Conservation (phyloP, 1,140 invertebrate genomes). For the Muscidifurax raptorellus region DNA sequence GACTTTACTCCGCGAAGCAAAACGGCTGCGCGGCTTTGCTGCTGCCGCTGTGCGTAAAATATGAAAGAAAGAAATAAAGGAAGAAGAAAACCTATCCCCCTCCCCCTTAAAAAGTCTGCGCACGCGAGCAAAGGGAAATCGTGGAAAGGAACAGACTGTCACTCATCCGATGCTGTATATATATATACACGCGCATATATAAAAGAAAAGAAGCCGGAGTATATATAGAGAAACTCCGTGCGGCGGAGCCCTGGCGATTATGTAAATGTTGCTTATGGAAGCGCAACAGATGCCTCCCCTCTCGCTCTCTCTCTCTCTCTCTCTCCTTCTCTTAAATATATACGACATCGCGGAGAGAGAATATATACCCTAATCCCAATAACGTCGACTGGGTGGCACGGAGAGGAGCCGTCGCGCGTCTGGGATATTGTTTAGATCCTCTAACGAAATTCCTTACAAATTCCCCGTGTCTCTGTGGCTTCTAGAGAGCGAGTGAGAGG, state of each 20-base stretch:
- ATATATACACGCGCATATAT: background rate
- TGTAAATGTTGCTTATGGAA: slow-evolving; percentile 73
- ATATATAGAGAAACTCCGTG: slow-evolving; percentile 55
- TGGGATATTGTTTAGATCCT: slow-evolving; percentile 70
- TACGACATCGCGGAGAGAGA: slow-evolving; percentile 24
- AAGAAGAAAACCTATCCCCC: background rate
- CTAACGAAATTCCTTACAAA: slow-evolving; percentile 69
- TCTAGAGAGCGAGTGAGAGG: background rate
- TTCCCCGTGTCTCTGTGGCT: slow-evolving; percentile 54
- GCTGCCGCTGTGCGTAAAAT: background rate
- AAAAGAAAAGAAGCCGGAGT: slow-evolving; percentile 51
- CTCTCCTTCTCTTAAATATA: slow-evolving; percentile 25
- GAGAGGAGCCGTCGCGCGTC: slow-evolving; percentile 28
- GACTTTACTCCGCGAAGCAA: background rate
- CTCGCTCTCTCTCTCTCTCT: slow-evolving; percentile 32
- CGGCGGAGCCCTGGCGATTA: slow-evolving; percentile 66
- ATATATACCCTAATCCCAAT: slow-evolving; percentile 64
- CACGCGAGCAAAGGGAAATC: slow-evolving; percentile 9
- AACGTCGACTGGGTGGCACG: slow-evolving; percentile 56
- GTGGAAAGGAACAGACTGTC: slow-evolving; percentile 37
- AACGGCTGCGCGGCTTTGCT: background rate
- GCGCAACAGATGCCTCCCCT: slow-evolving; percentile 73
- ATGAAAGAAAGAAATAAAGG: slow-evolving; percentile 37
- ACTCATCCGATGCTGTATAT: slow-evolving; percentile 31
- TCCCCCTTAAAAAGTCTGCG: background rate